Conservation (phyloP, 2,113 vertebrate species). For the Paraplagusia blochii region DNA sequence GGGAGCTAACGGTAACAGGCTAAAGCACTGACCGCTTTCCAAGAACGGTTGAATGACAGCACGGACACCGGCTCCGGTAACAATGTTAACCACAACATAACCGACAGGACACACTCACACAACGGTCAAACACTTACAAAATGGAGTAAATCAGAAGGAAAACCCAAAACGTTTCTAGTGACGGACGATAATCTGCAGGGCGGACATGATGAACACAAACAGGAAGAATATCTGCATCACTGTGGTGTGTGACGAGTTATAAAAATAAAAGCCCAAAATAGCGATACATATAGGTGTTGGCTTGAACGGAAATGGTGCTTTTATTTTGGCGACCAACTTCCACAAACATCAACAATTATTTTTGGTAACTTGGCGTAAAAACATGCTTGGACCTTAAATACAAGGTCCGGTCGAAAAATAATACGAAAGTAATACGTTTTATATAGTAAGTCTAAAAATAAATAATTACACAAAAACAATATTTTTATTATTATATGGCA, state of each 20-base stretch:
- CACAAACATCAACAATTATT: background rate
- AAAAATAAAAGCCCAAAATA: slow-evolving; percentile 8
- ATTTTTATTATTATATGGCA: no score
- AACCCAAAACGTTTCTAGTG: slow-evolving; percentile 40
- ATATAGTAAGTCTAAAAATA: no score
- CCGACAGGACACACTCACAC: background rate
- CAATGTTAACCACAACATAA: fast-evolving
- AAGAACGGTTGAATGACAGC: slow-evolving; percentile 14
- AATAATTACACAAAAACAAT: no score
- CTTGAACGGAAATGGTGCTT: background rate
- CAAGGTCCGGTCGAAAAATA: no score
- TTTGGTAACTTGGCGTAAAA: no score
- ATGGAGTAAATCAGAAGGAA: slow-evolving; percentile 12
- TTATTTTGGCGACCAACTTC: slow-evolving; percentile 26
- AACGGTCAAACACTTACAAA: slow-evolving; percentile 35
- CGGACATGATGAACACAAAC: slow-evolving; percentile 47
- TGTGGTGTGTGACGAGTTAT: slow-evolving; percentile 10
- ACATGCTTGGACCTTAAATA: no score
- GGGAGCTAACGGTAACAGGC: slow-evolving; percentile 21
- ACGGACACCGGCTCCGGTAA: background rate
- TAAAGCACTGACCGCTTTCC: slow-evolving; percentile 5
- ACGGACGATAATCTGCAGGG: slow-evolving; percentile 23
- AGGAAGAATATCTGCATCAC: background rate
- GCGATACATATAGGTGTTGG: no score
- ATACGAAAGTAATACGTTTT: no score